These are phyloP conservation scores for Mormyrus iriodes DNA, from an alignment of 2,113 vertebrate species.

Conservation along the genomic window DNA sequence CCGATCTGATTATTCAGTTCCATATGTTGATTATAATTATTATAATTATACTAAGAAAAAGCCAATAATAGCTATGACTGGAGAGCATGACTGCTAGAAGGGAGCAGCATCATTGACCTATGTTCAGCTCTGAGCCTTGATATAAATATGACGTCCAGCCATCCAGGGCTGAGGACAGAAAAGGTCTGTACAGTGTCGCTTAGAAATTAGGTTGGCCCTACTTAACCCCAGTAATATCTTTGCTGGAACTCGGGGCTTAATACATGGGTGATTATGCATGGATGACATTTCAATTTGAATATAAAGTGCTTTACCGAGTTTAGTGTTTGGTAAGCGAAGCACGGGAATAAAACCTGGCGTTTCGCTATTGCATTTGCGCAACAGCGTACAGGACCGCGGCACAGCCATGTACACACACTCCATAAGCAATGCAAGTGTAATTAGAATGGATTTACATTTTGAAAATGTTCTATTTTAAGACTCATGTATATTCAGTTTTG, in stretches of 20 bases:
- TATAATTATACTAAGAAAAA: background rate
- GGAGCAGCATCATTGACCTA: constrained; percentile 15
- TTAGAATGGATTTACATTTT: constrained; percentile 8
- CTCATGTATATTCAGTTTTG: background rate
- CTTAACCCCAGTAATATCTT: background rate
- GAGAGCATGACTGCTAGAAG: background rate
- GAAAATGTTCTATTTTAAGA: background rate
- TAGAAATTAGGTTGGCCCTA: background rate
- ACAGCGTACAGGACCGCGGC: background rate
- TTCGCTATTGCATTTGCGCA: background rate
- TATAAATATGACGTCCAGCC: constrained; percentile 27
- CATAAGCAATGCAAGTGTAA: background rate
- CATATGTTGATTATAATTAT: background rate
- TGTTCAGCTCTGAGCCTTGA: constrained; percentile 6
- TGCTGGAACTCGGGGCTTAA: background rate
- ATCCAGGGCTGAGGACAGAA: background rate
- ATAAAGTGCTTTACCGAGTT: background rate
- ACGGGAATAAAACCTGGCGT: background rate
- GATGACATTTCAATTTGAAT: constrained; percentile 6
- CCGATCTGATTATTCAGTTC: background rate
- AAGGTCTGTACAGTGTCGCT: background rate
- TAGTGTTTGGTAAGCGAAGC: background rate
- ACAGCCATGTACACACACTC: background rate
- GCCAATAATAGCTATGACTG: background rate
- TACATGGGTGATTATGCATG: background rate